These are phyloP conservation scores for Cenopis cana DNA, from an alignment of 2,888 invertebrate species.

Conservation along the genomic window DNA sequence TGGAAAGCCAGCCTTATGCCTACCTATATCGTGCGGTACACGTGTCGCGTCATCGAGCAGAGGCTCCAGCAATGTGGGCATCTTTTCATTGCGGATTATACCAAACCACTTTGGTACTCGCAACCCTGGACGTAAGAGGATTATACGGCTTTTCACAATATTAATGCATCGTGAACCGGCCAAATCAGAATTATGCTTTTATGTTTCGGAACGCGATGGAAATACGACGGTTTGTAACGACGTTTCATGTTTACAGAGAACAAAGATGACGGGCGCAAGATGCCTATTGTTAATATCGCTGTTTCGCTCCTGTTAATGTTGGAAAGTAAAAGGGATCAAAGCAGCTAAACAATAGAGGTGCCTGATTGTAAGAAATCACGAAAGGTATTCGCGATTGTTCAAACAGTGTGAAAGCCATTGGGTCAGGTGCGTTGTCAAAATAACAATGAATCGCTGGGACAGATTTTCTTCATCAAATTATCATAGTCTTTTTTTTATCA, in stretches of 20 bases:
- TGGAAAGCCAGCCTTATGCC: too few species aligned
- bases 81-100: constrained; percentile 42
- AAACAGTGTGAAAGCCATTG: constrained; percentile 39
- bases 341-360: constrained; percentile 38
- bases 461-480: constrained; percentile 23
- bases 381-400: constrained; percentile 38
- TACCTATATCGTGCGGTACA: constrained; percentile 6
- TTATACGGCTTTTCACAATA: constrained; percentile 37
- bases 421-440: constrained; percentile 34
- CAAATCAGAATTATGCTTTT: constrained; percentile 40
- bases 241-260: constrained; percentile 28
- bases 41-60: constrained; percentile 12
- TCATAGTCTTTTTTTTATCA: constrained; percentile 29
- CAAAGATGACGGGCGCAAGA: constrained; percentile 33
- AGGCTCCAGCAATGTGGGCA: constrained; percentile 15
- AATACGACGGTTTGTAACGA: constrained; percentile 30
- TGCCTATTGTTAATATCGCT: constrained; percentile 38
- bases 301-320: constrained; percentile 34
- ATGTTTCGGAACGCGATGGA: constrained; percentile 30
- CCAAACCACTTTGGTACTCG: constrained; percentile 40
- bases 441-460: constrained; percentile 26
- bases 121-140: constrained; percentile 41
- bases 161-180: constrained; percentile 37
- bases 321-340: constrained; percentile 42
- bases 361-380: constrained; percentile 38